A percentile compares a stretch with the other conserved stretches of the same genome.
These are phyloP conservation scores for Stigmatopora argus DNA, from an alignment of 2,113 vertebrate species.

Conservation along the genomic window DNA sequence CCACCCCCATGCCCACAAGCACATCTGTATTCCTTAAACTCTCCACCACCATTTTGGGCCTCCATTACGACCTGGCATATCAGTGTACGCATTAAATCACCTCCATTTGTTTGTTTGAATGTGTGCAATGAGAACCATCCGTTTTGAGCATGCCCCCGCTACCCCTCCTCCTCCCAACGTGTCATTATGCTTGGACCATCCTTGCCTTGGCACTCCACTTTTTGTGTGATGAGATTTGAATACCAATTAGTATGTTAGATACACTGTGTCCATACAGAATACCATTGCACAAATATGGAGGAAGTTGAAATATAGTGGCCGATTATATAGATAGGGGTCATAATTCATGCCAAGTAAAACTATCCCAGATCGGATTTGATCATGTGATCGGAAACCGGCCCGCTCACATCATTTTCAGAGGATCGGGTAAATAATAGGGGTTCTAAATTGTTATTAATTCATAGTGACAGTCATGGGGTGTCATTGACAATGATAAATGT, in stretches of 20 bases:
- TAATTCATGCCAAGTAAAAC: neutral
- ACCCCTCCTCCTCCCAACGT: neutral
- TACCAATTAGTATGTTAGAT: slow-evolving; percentile 59
- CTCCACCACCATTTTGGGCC: slow-evolving; percentile 26
- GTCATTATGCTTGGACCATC: slow-evolving; percentile 51
- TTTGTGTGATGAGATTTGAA: slow-evolving; percentile 66
- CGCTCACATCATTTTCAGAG: too few relatives aligned
- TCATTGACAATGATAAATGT: too few relatives aligned
- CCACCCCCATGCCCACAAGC: neutral
- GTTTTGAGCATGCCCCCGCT: slow-evolving; percentile 52
- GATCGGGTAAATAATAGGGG: too few relatives aligned
- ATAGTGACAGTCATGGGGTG: too few relatives aligned
- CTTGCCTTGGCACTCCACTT: slow-evolving; percentile 45
- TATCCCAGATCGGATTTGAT: too few relatives aligned
- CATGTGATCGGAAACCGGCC: too few relatives aligned
- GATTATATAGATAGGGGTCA: neutral
- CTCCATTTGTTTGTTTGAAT: slow-evolving; percentile 67
- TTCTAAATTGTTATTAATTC: too few relatives aligned
- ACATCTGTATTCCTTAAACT: slow-evolving; percentile 28
- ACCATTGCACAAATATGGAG: slow-evolving; percentile 53
- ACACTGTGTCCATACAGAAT: slow-evolving; percentile 16
- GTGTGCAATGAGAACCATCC: slow-evolving; percentile 60
- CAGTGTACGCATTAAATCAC: slow-evolving; percentile 62
- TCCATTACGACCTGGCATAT: slow-evolving; percentile 59
- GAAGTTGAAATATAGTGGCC: neutral